Percentiles rank a stretch among this genome's conserved stretches.
phyloP scores from a whole-genome alignment of 2,888 invertebrate genomes.

The Thera obeliscata region DNA sequence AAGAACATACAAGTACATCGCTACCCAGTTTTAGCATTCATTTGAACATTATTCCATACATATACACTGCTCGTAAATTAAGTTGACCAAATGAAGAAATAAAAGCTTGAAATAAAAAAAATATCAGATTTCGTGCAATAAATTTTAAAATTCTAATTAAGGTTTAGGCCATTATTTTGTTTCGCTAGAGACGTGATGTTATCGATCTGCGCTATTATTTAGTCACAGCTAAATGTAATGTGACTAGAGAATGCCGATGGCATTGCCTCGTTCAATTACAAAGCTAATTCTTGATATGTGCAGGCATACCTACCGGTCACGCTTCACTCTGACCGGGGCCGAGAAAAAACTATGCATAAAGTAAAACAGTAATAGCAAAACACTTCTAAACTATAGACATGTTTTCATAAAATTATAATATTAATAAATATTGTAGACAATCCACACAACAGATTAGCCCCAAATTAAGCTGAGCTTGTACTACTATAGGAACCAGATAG shows the following conservation, averaged over 20 bases:
- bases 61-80: too few species aligned
- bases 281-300: slow-evolving; percentile 26
- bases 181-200: background rate
- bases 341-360: slow-evolving; percentile 8
- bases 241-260: slow-evolving; percentile 24
- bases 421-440: too few species aligned
- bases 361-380: background rate
- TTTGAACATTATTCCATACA: too few species aligned
- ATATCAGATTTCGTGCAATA: too few species aligned
- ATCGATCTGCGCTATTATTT: slow-evolving; percentile 4
- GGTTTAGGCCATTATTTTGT: background rate
- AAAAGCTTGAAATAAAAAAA: too few species aligned
- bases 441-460: too few species aligned
- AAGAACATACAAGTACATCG: slow-evolving; percentile 4
- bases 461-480: too few species aligned
- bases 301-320: slow-evolving; percentile 23
- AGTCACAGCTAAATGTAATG: slow-evolving; percentile 13
- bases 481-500: too few species aligned
- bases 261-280: slow-evolving; percentile 20
- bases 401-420: too few species aligned
- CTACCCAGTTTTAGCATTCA: background rate
- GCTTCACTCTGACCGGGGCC: slow-evolving; percentile 20
- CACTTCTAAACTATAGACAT: too few species aligned
- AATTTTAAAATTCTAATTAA: background rate
- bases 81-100: too few species aligned